Conservation (phyloP, 2,888 invertebrate species). For the Oxycera nigricornis region DNA sequence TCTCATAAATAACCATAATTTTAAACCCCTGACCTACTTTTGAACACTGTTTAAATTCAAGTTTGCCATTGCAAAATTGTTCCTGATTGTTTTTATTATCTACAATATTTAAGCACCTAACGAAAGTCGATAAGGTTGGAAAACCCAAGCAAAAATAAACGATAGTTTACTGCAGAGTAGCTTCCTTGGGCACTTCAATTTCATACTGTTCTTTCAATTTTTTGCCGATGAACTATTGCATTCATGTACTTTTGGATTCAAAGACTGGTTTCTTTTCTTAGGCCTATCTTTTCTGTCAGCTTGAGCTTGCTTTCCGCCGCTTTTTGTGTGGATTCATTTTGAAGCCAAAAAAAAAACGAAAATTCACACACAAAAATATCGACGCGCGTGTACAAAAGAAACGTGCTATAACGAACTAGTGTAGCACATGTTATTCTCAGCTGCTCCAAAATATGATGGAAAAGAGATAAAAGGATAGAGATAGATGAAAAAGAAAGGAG, state of each 20-base stretch:
- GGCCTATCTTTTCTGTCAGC: constrained; percentile 3
- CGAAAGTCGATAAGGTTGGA: constrained; percentile 7
- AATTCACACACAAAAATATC: background rate
- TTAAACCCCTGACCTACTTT: background rate
- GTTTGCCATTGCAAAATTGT: background rate
- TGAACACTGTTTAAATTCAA: background rate
- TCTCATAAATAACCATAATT: background rate
- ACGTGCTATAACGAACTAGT: background rate
- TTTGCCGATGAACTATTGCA: background rate
- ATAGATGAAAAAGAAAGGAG: no score
- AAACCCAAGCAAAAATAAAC: background rate
- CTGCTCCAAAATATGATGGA: constrained; percentile 3
- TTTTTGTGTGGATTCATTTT: constrained; percentile 8
- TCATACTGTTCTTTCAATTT: constrained; percentile 7
- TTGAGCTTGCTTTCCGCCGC: background rate
- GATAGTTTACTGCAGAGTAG: background rate
- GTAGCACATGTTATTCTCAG: background rate
- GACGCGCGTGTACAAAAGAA: background rate
- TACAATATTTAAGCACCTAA: background rate
- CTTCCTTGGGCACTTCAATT: constrained; percentile 9
- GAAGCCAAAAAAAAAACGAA: background rate
- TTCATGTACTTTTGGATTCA: background rate
- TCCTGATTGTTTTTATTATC: background rate
- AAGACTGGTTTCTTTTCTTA: background rate
- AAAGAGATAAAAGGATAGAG: background rate